Conservation (phyloP, 2,113 vertebrate genomes). For the Gallinago undulata region DNA sequence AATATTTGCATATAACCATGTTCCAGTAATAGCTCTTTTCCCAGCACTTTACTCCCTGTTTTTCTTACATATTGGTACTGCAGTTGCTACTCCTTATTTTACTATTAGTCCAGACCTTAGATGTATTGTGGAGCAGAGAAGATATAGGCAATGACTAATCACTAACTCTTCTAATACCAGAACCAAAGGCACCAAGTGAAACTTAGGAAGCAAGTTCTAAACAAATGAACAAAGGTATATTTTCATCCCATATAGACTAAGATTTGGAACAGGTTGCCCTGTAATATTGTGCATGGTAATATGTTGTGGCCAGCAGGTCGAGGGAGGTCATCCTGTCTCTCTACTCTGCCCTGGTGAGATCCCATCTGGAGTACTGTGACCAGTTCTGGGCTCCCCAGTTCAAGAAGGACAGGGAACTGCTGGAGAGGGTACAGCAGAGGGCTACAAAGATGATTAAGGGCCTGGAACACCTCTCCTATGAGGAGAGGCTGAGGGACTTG, state of each 20-base stretch:
- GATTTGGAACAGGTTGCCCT: not conserved
- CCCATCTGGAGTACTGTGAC: too few relatives aligned
- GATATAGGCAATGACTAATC: not conserved
- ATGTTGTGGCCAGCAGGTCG: too few relatives aligned
- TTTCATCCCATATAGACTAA: not conserved
- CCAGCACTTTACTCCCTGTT: not conserved
- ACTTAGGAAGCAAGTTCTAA: not conserved
- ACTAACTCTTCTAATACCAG: not conserved
- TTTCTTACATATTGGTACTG: not conserved
- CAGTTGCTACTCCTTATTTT: not conserved
- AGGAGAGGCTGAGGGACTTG: too few relatives aligned
- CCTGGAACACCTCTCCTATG: too few relatives aligned
- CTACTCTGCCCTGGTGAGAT: too few relatives aligned
- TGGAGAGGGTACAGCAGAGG: too few relatives aligned
- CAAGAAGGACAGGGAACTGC: too few relatives aligned
- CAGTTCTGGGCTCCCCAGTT: too few relatives aligned
- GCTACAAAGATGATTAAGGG: too few relatives aligned
- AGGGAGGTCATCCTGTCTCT: too few relatives aligned
- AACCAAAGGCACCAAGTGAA: not conserved
- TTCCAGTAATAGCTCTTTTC: not conserved
- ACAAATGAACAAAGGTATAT: not conserved
- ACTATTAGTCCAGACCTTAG: not conserved
- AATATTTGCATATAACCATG: not conserved
- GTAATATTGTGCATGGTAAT: not conserved
- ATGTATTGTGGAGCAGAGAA: not conserved